Conservation (phyloP, 2,797 vertebrate species). For the Lutra lutra region DNA sequence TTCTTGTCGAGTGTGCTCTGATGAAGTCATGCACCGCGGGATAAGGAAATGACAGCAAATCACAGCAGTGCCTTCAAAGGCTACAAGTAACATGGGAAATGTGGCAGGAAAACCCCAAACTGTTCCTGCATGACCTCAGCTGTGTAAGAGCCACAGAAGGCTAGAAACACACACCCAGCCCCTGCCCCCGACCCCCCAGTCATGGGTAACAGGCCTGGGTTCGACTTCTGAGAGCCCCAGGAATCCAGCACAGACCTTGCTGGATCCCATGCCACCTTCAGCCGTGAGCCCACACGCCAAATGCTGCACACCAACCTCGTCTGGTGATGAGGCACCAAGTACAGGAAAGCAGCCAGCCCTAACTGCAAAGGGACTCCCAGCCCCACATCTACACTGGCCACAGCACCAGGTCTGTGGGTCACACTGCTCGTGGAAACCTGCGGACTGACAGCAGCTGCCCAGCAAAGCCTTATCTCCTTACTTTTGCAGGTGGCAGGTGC, state of each 20-base stretch:
- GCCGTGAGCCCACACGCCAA: neutral
- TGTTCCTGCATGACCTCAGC: neutral
- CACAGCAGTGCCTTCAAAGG: neutral
- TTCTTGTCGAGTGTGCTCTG: rapidly evolving
- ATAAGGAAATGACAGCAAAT: neutral
- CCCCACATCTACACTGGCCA: neutral
- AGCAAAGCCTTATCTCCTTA: neutral
- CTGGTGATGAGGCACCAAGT: rapidly evolving
- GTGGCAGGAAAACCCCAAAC: neutral
- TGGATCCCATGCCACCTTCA: rapidly evolving
- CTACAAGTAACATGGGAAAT: too few species aligned
- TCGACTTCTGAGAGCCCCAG: neutral
- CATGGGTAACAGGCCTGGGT: neutral
- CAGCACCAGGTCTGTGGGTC: rapidly evolving
- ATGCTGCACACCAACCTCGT: rapidly evolving
- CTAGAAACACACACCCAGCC: neutral
- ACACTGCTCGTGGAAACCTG: rapidly evolving
- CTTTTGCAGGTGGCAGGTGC: rapidly evolving
- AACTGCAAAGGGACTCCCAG: too few species aligned
- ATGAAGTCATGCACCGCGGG: neutral
- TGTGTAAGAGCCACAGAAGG: neutral
- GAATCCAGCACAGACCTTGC: neutral
- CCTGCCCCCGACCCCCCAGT: too few species aligned
- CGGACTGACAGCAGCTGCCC: neutral
- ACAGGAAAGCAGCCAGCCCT: neutral